Evolutionary conservation across 2,888 invertebrate genomes (phyloP).

Genomic region (Trichogramma dendrolimi): DNA sequence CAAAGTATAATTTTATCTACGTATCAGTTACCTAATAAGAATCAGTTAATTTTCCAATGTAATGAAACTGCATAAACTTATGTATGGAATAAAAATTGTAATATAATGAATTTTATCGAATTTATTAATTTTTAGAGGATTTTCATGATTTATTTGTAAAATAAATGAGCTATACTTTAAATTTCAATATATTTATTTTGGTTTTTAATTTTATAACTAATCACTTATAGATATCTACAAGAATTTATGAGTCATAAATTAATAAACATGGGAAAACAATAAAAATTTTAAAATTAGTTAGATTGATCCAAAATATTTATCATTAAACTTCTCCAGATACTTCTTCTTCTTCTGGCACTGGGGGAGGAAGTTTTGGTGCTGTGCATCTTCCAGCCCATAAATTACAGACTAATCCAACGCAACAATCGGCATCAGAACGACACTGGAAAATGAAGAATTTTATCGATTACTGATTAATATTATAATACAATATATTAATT

Average conservation of each 20-base stretch:
- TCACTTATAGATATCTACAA: neutral
- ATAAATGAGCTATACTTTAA: too few relatives aligned
- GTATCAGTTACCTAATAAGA: too few relatives aligned
- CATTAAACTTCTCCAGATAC: neutral
- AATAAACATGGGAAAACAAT: neutral
- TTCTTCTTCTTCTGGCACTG: neutral
- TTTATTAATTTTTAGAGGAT: too few relatives aligned
- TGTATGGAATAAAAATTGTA: too few relatives aligned
- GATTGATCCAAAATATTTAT: neutral
- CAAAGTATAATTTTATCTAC: too few relatives aligned
- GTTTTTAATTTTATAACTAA: neutral
- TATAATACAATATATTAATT: neutral
- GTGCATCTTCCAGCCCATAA: conserved; percentile 32
- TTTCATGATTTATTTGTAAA: too few relatives aligned
- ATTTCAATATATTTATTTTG: neutral
- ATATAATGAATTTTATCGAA: too few relatives aligned
- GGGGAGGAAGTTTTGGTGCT: conserved; percentile 3
- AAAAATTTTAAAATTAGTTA: neutral
- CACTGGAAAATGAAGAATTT: conserved; percentile 30
- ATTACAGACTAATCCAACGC: conserved; percentile 29
- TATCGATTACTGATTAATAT: neutral
- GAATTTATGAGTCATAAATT: neutral
- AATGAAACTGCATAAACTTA: too few relatives aligned
- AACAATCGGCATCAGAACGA: conserved; percentile 24
- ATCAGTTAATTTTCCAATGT: too few relatives aligned